These are phyloP conservation scores for Orthosia incerta DNA, from an alignment of 2,888 invertebrate genomes.

Conservation along the genomic window DNA sequence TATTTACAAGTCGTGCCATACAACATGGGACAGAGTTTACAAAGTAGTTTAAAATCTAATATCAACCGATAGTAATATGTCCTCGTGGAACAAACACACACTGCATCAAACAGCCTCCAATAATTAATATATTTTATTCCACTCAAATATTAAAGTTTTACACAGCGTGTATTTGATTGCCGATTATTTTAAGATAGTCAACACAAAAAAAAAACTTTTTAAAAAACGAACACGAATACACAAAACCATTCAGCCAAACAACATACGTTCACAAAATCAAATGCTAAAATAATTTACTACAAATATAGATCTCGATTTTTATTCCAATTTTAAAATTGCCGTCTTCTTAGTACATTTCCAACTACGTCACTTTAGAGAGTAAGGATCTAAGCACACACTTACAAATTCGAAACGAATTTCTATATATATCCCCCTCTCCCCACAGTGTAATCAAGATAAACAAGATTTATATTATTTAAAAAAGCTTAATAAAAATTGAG, in stretches of 20 bases:
- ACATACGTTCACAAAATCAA: slow-evolving; percentile 57
- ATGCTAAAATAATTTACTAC: slow-evolving; percentile 62
- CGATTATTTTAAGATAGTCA: slow-evolving; percentile 43
- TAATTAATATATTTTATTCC: slow-evolving; percentile 18
- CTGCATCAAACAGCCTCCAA: slow-evolving; percentile 57
- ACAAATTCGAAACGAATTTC: too few species aligned
- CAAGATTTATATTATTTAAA: too few species aligned
- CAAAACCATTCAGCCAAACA: slow-evolving; percentile 59
- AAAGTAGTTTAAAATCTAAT: slow-evolving; percentile 59
- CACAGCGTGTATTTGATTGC: slow-evolving; percentile 40
- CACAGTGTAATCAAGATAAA: too few species aligned
- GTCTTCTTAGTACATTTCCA: slow-evolving; percentile 31
- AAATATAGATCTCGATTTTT: slow-evolving; percentile 52
- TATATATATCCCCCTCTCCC: too few species aligned
- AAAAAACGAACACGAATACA: slow-evolving; percentile 49
- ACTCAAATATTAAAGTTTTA: slow-evolving; percentile 40
- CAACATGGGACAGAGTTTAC: slow-evolving; percentile 39
- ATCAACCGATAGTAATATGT: slow-evolving; percentile 43
- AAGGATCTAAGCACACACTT: too few species aligned
- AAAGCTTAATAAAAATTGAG: too few species aligned
- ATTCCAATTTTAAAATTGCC: slow-evolving; percentile 36
- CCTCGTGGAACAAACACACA: slow-evolving; percentile 51
- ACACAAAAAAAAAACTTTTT: slow-evolving; percentile 53
- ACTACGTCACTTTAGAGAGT: slow-evolving; percentile 32
- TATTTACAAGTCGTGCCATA: slow-evolving; percentile 14